Percentiles rank a stretch among this genome's conserved stretches.
phyloP scores from a whole-genome alignment of 2,797 vertebrate genomes.

The Sciurus vulgaris region DNA sequence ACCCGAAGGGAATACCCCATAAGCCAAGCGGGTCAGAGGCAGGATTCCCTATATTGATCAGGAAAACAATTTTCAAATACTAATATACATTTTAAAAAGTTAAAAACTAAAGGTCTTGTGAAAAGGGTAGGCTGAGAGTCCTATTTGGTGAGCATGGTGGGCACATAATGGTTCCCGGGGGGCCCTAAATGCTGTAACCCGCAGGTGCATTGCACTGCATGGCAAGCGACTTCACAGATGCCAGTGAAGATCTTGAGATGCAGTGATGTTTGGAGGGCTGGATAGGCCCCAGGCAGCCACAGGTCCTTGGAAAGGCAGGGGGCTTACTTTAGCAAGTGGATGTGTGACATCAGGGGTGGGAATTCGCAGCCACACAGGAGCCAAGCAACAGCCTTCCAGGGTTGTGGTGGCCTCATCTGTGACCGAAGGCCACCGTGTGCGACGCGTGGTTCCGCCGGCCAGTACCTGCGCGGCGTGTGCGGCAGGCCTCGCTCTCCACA shows the following conservation, averaged over 20 bases:
- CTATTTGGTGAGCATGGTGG: not conserved
- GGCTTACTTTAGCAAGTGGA: not conserved
- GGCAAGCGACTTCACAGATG: not conserved
- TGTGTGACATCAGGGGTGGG: not conserved
- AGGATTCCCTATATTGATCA: not conserved
- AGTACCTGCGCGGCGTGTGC: rapidly evolving
- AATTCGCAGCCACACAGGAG: not conserved
- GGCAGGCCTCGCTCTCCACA: too few species aligned
- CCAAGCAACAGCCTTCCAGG: not conserved
- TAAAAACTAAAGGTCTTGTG: not conserved
- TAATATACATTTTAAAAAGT: too few species aligned
- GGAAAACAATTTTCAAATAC: not conserved
- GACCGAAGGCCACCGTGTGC: too few species aligned
- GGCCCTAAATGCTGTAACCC: too few species aligned
- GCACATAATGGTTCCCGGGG: not conserved
- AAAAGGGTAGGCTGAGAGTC: not conserved
- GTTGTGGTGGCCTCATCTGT: rapidly evolving
- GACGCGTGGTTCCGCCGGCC: too few species aligned
- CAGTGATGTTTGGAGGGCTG: not conserved
- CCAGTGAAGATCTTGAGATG: not conserved
- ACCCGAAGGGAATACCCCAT: rapidly evolving
- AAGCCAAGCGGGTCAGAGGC: not conserved
- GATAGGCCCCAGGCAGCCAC: rapidly evolving
- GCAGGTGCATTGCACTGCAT: not conserved
- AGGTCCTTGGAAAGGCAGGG: too few species aligned